phyloP scores from a whole-genome alignment of 2,797 vertebrate genomes.

The Pseudochirops corinnae region DNA sequence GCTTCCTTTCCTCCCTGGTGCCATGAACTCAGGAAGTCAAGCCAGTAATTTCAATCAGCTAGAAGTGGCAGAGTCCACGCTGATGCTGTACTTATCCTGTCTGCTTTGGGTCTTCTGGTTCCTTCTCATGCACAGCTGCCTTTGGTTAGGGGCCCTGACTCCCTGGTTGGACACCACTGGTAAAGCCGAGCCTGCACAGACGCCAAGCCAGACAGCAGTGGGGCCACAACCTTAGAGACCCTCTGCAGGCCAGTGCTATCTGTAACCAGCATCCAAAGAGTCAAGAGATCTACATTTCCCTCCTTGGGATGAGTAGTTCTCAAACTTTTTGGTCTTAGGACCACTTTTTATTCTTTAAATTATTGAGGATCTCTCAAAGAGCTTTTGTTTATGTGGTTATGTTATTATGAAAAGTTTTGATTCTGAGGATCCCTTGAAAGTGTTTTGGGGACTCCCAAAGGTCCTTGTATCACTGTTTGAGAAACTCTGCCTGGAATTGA shows the following conservation, averaged over 20 bases:
- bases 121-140: constrained; percentile 89
- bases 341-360: not conserved
- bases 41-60: constrained; percentile 84
- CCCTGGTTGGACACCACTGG: constrained; percentile 61
- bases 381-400: not conserved
- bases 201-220: constrained; percentile 72
- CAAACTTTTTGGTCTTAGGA: not conserved
- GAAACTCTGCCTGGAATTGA: not conserved
- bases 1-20: constrained; percentile 82
- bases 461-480: not conserved
- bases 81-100: constrained; percentile 88
- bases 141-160: constrained; percentile 87
- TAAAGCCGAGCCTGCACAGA: constrained; percentile 62
- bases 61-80: constrained; percentile 88
- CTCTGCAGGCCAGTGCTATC: not conserved
- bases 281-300: not conserved
- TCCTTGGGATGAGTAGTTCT: not conserved
- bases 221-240: constrained; percentile 35
- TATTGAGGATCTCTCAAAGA: not conserved
- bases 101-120: constrained; percentile 91
- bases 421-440: not conserved
- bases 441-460: not conserved
- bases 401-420: not conserved
- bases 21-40: constrained; percentile 82
- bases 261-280: not conserved